Evolutionary conservation across 2,888 invertebrate species (phyloP).

Genomic region (Cheilosia soror): DNA sequence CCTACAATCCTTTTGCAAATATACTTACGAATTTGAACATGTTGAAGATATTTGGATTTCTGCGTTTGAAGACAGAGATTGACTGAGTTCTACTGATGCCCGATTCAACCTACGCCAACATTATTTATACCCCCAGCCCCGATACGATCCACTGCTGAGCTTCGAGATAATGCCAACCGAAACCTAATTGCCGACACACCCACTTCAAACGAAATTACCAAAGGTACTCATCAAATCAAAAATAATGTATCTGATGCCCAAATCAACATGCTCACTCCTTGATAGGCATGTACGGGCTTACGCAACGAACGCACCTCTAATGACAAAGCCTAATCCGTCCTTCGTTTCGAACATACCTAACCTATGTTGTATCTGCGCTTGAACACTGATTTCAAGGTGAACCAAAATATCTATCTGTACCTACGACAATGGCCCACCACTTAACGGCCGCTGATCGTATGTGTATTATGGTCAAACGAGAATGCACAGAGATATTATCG

Average conservation of each 20-base stretch:
- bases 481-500: slow-evolving; percentile 43
- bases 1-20: background rate
- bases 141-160: background rate
- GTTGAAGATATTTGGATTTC: slow-evolving; percentile 66
- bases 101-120: slow-evolving; percentile 1
- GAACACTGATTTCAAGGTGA: slow-evolving; percentile 63
- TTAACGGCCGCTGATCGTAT: slow-evolving; percentile 56
- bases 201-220: slow-evolving; percentile 14
- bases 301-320: slow-evolving; percentile 82
- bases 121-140: slow-evolving; percentile 57
- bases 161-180: slow-evolving; percentile 21
- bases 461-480: slow-evolving; percentile 47
- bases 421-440: slow-evolving; percentile 41
- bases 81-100: slow-evolving; percentile 56
- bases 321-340: slow-evolving; percentile 78
- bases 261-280: slow-evolving; percentile 46
- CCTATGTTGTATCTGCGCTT: slow-evolving; percentile 1
- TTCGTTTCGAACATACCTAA: slow-evolving; percentile 28
- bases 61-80: slow-evolving; percentile 41
- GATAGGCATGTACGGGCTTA: slow-evolving; percentile 14
- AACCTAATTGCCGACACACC: slow-evolving; percentile 44
- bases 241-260: slow-evolving; percentile 1
- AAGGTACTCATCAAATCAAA: slow-evolving; percentile 2
- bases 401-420: slow-evolving; percentile 28
- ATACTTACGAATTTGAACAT: slow-evolving; percentile 83